Conservation (phyloP, 1,140 invertebrate species). For the Ceratitis capitata region DNA sequence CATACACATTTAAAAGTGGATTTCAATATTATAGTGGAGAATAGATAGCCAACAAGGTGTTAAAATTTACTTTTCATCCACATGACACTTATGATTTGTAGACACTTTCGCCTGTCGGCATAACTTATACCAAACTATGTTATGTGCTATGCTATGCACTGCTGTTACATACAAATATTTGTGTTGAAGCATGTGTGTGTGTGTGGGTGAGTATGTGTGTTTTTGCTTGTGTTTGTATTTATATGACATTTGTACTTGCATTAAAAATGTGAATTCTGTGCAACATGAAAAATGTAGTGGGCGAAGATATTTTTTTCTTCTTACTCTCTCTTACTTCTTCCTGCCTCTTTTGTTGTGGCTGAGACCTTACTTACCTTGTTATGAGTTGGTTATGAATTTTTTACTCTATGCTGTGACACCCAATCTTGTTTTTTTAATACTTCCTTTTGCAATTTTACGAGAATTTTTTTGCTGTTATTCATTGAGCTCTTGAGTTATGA, state of each 20-base stretch:
- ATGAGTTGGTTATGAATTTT: not conserved
- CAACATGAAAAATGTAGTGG: conserved; percentile 9
- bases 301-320: too few relatives aligned
- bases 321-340: not conserved
- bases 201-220: not conserved
- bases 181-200: not conserved
- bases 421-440: not conserved
- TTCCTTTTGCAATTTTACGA: not conserved
- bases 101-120: conserved; percentile 3
- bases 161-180: not conserved
- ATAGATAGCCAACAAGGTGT: not conserved
- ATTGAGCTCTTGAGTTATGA: too few relatives aligned
- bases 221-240: not conserved
- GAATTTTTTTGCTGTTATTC: too few relatives aligned
- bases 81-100: conserved; percentile 16
- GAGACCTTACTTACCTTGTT: not conserved
- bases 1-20: too few relatives aligned
- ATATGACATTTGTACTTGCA: not conserved
- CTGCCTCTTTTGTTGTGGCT: not conserved
- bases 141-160: not conserved
- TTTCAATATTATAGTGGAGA: too few relatives aligned
- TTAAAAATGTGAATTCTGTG: not conserved
- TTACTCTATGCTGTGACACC: not conserved
- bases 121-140: not conserved
- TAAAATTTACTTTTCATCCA: conserved; percentile 17